Percentiles rank a stretch among this genome's conserved stretches.
Conservation (phyloP, 2,113 vertebrate species). For the Chiloscyllium plagiosum region DNA sequence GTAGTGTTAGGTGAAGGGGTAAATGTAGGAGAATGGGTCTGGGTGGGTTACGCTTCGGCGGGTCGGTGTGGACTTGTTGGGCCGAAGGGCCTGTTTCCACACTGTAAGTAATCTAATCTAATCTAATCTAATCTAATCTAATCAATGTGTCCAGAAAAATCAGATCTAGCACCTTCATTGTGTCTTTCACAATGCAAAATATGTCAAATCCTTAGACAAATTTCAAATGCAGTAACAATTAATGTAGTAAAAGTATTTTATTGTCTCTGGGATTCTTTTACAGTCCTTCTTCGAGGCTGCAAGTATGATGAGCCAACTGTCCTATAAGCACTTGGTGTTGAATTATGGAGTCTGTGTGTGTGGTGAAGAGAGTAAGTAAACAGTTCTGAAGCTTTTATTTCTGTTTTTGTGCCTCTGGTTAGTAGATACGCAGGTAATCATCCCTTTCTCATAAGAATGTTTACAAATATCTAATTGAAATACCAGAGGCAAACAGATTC, state of each 20-base stretch:
- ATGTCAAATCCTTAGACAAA: background rate
- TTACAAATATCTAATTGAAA: background rate
- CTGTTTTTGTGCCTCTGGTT: background rate
- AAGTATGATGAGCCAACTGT: constrained; percentile 98
- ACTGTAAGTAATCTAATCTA: too few relatives aligned
- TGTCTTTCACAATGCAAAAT: background rate
- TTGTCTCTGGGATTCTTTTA: constrained; percentile 38
- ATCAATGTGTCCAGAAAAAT: background rate
- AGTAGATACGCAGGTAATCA: too few relatives aligned
- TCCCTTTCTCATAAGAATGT: background rate
- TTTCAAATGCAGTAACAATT: background rate
- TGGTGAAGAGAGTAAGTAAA: constrained; percentile 87
- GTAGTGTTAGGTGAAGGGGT: too few relatives aligned
- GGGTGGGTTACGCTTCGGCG: too few relatives aligned
- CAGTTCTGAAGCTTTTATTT: background rate
- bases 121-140: too few relatives aligned
- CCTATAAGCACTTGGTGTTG: constrained; percentile 88
- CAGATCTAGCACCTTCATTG: background rate
- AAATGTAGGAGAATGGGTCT: too few relatives aligned
- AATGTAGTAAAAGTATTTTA: background rate
- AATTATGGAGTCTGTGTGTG: constrained; percentile 93
- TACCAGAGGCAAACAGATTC: background rate
- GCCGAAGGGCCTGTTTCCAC: too few relatives aligned
- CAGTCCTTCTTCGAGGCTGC: constrained; percentile 98
- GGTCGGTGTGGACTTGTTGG: too few relatives aligned